These are phyloP conservation scores for Scaptomyza cyrtandrae DNA, from an alignment of 2,888 invertebrate genomes.

Conservation along the genomic window DNA sequence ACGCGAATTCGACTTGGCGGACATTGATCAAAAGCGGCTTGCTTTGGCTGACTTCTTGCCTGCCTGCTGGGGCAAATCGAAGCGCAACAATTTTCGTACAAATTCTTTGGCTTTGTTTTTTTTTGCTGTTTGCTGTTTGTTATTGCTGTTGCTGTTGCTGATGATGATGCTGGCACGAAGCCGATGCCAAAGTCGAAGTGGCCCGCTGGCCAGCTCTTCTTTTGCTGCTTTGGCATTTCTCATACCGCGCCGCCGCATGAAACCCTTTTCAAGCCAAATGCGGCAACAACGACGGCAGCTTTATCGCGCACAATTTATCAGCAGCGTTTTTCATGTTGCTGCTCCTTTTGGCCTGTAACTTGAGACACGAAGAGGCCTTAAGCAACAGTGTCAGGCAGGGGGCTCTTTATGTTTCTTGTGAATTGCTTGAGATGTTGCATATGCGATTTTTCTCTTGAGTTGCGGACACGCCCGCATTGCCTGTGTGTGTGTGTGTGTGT, in stretches of 20 bases:
- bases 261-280: conserved; percentile 73
- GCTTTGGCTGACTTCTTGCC: neutral
- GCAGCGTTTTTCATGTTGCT: conserved; percentile 76
- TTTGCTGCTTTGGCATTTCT: conserved; percentile 56
- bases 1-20: conserved; percentile 35
- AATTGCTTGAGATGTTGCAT: conserved; percentile 67
- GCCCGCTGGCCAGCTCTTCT: conserved; percentile 57
- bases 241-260: conserved; percentile 57
- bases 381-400: conserved; percentile 7
- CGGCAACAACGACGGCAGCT: conserved; percentile 35
- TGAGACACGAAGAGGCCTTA: conserved; percentile 64
- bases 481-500: conserved; percentile 8
- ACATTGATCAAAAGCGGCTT: conserved; percentile 74
- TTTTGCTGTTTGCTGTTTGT: conserved; percentile 15
- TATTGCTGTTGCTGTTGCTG: conserved; percentile 8
- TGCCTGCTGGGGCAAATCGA: conserved; percentile 61
- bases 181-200: conserved; percentile 7
- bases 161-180: conserved; percentile 53
- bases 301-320: conserved; percentile 80
- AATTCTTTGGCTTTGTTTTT: conserved; percentile 72
- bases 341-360: conserved; percentile 62
- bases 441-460: conserved; percentile 73
- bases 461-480: conserved; percentile 72
- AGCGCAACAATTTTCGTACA: conserved; percentile 79
- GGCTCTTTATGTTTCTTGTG: conserved; percentile 59